Conservation (phyloP, 2,888 invertebrate species). For the Hesperia comma region DNA sequence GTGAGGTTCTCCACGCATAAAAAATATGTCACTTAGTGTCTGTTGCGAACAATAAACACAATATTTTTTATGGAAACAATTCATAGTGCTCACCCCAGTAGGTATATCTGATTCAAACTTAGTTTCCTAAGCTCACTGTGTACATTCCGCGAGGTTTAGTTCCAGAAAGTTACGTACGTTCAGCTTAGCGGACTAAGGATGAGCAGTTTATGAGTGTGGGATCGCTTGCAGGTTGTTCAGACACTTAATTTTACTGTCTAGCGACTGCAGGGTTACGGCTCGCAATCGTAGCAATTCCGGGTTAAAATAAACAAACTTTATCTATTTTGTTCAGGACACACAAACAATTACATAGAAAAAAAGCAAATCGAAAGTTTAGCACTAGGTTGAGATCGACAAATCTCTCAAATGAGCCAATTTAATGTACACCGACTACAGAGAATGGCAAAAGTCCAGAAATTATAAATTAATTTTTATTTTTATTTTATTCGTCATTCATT, state of each 20-base stretch:
- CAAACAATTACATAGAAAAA: too few relatives aligned
- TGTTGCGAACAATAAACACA: neutral
- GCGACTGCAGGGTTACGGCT: neutral
- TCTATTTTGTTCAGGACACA: too few relatives aligned
- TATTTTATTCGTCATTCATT: too few relatives aligned
- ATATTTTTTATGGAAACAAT: neutral
- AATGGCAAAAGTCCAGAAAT: too few relatives aligned
- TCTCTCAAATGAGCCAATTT: too few relatives aligned
- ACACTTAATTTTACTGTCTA: neutral
- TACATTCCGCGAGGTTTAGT: neutral
- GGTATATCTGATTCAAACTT: neutral
- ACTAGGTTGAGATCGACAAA: too few relatives aligned
- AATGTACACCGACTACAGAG: too few relatives aligned
- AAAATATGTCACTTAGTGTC: too few relatives aligned
- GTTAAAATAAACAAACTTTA: too few relatives aligned
- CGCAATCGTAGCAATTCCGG: neutral
- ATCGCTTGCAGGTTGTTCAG: neutral
- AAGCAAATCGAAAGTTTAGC: too few relatives aligned
- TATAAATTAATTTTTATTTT: too few relatives aligned
- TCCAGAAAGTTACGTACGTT: slow-evolving; percentile 1
- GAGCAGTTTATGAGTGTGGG: neutral
- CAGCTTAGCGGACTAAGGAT: neutral
- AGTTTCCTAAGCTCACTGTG: neutral
- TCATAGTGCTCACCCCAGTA: neutral
- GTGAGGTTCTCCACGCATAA: too few relatives aligned